Conservation (phyloP, 2,113 vertebrate genomes). For the Lophochroa leadbeateri region DNA sequence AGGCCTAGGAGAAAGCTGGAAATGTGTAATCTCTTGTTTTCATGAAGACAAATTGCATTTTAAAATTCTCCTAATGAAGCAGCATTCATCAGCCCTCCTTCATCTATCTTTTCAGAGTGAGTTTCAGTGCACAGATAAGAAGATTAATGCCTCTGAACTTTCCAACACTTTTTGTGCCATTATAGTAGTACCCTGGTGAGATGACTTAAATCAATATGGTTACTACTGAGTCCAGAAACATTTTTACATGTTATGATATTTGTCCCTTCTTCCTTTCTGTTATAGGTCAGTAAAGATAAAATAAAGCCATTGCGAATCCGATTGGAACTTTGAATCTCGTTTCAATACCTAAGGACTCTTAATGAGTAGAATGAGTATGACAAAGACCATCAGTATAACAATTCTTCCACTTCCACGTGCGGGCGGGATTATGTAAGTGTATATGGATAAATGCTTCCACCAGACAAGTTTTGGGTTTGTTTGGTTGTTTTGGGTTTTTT, state of each 20-base stretch:
- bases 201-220: slow-evolving; percentile 63
- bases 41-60: slow-evolving; percentile 80
- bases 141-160: slow-evolving; percentile 80
- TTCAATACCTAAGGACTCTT: background rate
- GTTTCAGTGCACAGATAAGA: slow-evolving; percentile 71
- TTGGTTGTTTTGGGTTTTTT: background rate
- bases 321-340: background rate
- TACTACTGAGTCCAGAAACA: slow-evolving; percentile 53
- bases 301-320: background rate
- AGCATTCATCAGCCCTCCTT: slow-evolving; percentile 75
- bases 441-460: background rate
- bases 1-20: slow-evolving; percentile 62
- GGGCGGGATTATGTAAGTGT: background rate
- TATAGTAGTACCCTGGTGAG: slow-evolving; percentile 38
- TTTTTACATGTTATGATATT: slow-evolving; percentile 57
- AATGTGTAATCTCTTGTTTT: slow-evolving; percentile 73
- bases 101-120: slow-evolving; percentile 76
- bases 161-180: slow-evolving; percentile 62
- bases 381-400: background rate
- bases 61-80: slow-evolving; percentile 80
- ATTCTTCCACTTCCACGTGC: background rate
- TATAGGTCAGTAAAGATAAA: background rate
- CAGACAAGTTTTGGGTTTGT: background rate
- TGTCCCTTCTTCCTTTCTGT: background rate
- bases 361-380: background rate